Conservation (phyloP, 2,797 vertebrate species). For the Cirrhinus molitorella region DNA sequence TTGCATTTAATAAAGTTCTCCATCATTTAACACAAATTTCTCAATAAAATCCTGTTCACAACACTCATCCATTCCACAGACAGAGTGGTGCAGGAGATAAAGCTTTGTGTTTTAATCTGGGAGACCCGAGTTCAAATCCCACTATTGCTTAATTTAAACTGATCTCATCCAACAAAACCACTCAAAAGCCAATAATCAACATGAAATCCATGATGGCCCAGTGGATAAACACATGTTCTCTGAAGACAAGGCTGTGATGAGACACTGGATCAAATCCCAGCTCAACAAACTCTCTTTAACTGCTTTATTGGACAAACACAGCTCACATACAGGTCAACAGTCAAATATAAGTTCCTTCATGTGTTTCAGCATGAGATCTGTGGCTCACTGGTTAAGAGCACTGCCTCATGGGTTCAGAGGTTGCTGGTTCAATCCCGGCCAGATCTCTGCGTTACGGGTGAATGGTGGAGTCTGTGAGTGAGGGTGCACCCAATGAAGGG, state of each 20-base stretch:
- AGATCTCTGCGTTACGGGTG: neutral
- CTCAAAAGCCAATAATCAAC: rapidly evolving
- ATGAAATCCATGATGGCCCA: neutral
- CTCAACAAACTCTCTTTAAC: neutral
- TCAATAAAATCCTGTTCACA: neutral
- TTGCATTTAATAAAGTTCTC: neutral
- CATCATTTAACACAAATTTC: neutral
- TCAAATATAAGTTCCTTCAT: neutral
- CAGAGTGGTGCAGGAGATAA: neutral
- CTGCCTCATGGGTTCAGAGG: neutral
- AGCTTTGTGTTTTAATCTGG: neutral
- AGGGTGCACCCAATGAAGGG: neutral
- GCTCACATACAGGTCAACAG: neutral
- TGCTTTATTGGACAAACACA: neutral
- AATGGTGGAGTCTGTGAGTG: neutral
- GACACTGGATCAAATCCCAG: neutral
- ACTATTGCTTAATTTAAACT: neutral
- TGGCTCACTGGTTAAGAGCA: neutral
- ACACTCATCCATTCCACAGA: neutral
- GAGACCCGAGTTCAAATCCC: neutral
- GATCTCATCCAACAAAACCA: neutral
- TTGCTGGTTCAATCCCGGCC: neutral
- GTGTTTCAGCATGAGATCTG: neutral
- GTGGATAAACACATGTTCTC: neutral
- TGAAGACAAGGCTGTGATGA: neutral